These are phyloP conservation scores for Cataglyphis albicans DNA, from an alignment of 2,888 invertebrate genomes.

Conservation along the genomic window DNA sequence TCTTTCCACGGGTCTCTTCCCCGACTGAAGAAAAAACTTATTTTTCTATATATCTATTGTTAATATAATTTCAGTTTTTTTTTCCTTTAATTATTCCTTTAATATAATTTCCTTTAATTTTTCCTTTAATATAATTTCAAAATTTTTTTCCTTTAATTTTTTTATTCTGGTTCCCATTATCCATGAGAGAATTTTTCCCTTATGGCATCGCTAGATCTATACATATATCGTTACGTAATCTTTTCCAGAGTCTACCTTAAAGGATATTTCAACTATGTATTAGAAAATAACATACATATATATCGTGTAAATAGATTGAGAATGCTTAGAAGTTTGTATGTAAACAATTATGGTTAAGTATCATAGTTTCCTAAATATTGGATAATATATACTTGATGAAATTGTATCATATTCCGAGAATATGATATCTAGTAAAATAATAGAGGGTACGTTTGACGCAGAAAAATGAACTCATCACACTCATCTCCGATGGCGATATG, in stretches of 20 bases:
- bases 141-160: too few relatives aligned
- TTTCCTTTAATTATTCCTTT: too few relatives aligned
- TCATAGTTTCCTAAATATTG: background rate
- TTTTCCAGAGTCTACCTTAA: background rate
- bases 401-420: background rate
- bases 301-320: background rate
- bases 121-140: too few relatives aligned
- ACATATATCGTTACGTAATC: background rate
- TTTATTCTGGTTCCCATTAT: too few relatives aligned
- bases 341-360: background rate
- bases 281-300: background rate
- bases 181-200: too few relatives aligned
- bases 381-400: background rate
- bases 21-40: too few relatives aligned
- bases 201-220: background rate
- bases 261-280: background rate
- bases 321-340: background rate
- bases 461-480: background rate
- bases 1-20: too few relatives aligned
- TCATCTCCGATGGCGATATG: background rate
- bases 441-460: slow-evolving; percentile 1
- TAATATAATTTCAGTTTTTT: too few relatives aligned
- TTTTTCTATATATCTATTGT: too few relatives aligned
- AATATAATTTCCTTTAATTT: too few relatives aligned
- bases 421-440: background rate